These are phyloP conservation scores for Ariolimax columbianus DNA, from an alignment of 2,888 invertebrate species.

Conservation along the genomic window DNA sequence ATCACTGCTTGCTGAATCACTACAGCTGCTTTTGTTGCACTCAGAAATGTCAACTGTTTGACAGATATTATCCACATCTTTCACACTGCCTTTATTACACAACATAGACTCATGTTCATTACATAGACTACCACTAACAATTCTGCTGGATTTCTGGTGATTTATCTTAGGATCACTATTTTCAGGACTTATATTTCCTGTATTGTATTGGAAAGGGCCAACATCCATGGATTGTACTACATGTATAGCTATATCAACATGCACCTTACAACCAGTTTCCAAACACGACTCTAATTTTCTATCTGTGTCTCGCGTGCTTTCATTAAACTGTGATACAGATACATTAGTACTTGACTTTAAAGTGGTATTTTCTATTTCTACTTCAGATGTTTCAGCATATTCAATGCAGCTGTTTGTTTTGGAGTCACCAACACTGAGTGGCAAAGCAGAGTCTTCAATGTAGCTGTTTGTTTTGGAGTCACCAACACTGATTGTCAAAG, in stretches of 20 bases:
- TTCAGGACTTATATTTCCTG: background rate
- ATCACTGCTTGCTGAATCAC: background rate
- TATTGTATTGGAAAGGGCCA: background rate
- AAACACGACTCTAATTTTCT: background rate
- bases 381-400: background rate
- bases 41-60: background rate
- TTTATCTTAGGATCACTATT: background rate
- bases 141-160: background rate
- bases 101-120: background rate
- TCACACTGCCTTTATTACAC: background rate
- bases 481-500: too few species aligned
- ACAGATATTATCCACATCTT: background rate
- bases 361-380: background rate
- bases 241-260: background rate
- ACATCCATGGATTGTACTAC: background rate
- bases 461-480: background rate
- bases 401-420: background rate
- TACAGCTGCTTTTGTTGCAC: background rate
- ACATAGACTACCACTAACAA: too few species aligned
- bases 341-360: background rate
- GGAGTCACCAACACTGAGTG: background rate
- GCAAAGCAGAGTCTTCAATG: background rate
- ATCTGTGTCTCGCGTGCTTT: background rate
- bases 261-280: background rate
- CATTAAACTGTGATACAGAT: background rate